Conservation (phyloP, 2,797 vertebrate genomes). For the Peromyscus aztecus region DNA sequence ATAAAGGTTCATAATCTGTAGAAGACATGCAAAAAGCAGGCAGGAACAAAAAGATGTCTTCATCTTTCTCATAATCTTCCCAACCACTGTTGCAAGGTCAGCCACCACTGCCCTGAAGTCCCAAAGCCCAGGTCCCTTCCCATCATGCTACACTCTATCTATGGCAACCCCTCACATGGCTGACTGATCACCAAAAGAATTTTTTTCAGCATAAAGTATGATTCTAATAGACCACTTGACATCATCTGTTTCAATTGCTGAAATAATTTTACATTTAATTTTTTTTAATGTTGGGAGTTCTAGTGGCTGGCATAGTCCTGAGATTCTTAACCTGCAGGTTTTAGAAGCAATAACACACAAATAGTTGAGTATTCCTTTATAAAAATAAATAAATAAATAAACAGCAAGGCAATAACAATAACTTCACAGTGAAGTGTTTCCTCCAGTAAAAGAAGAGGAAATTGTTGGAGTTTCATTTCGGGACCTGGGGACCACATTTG, state of each 20-base stretch:
- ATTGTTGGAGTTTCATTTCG: slow-evolving; percentile 58
- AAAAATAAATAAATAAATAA: slow-evolving; percentile 63
- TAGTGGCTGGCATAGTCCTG: not conserved
- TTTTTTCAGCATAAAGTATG: not conserved
- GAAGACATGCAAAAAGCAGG: not conserved
- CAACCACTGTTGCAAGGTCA: not conserved
- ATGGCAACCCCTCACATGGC: not conserved
- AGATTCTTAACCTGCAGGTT: slow-evolving; percentile 18
- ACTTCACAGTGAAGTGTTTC: slow-evolving; percentile 34
- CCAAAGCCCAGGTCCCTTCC: not conserved
- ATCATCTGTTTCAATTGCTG: not conserved
- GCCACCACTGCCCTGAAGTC: not conserved
- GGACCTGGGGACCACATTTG: slow-evolving; percentile 61
- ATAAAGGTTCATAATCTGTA: not conserved
- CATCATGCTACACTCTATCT: not conserved
- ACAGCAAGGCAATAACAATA: slow-evolving; percentile 34
- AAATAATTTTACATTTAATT: not conserved
- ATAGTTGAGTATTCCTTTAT: slow-evolving; percentile 46
- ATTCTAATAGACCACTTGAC: not conserved
- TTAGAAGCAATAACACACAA: slow-evolving; percentile 43
- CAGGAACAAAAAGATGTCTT: not conserved
- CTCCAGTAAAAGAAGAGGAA: slow-evolving; percentile 55
- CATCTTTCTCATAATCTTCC: not conserved
- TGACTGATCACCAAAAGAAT: not conserved
- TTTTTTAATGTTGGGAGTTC: not conserved